These are phyloP conservation scores for roundworm (Caenorhabditis elegans) DNA, from an alignment of 1,140 invertebrate genomes.

Conservation along the genomic window DNA sequence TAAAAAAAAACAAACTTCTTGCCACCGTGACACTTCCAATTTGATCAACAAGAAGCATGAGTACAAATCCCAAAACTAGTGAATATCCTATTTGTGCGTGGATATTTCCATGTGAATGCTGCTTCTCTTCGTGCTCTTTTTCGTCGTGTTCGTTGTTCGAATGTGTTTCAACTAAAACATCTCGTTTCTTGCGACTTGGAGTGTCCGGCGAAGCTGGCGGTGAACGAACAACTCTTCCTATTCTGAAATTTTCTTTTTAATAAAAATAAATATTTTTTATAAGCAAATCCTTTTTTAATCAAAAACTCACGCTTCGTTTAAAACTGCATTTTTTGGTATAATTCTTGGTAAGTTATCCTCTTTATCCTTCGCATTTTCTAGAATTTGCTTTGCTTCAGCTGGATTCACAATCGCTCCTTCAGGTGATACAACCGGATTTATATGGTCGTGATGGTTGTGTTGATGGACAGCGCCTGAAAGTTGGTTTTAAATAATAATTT, in stretches of 20 bases:
- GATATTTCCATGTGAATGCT: neutral
- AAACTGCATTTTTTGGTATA: constrained; percentile 41
- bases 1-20: constrained; percentile 48
- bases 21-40: constrained; percentile 49
- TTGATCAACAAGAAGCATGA: constrained; percentile 90
- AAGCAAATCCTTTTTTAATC: too few relatives aligned
- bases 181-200: neutral
- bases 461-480: neutral
- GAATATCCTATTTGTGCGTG: constrained; percentile 73
- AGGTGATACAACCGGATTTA: neutral
- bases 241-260: neutral
- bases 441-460: constrained; percentile 20
- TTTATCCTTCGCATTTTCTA: constrained; percentile 28
- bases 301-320: constrained; percentile 40
- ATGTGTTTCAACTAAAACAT: neutral
- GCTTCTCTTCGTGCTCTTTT: neutral
- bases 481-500: neutral
- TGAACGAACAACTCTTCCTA: neutral
- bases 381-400: constrained; percentile 8
- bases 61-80: constrained; percentile 83
- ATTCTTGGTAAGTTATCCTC: constrained; percentile 39
- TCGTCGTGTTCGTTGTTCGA: neutral
- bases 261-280: too few relatives aligned
- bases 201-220: neutral
- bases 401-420: neutral